Percentiles rank a stretch among this genome's conserved stretches.
phyloP scores from a whole-genome alignment of 2,113 vertebrate genomes.

The Empidonax alnorum region DNA sequence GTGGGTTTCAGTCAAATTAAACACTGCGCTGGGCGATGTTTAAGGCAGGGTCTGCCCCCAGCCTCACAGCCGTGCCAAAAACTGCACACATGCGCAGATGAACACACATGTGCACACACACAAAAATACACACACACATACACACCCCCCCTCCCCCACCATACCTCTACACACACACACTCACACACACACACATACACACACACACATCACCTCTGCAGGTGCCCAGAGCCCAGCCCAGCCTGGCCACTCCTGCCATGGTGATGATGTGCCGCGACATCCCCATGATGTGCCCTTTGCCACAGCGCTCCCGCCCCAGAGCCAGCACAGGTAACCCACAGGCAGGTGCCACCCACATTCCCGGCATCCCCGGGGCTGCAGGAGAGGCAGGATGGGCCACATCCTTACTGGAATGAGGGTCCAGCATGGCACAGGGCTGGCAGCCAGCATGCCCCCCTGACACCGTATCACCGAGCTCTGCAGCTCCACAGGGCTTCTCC shows the following conservation, averaged over 20 bases:
- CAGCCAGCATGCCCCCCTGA: not conserved
- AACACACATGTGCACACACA: fast-evolving
- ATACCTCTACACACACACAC: too few relatives aligned
- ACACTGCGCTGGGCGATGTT: not conserved
- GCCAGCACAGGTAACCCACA: fast-evolving
- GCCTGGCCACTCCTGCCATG: fast-evolving
- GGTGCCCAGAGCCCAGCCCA: not conserved
- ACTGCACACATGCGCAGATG: fast-evolving
- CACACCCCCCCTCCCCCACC: too few relatives aligned
- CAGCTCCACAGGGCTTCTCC: not conserved
- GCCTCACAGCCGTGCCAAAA: not conserved
- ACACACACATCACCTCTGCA: not conserved
- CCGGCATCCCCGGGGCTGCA: fast-evolving
- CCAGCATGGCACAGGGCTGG: not conserved
- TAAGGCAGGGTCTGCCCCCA: not conserved
- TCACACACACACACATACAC: not conserved
- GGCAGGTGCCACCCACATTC: fast-evolving
- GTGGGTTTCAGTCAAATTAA: conserved; percentile 59
- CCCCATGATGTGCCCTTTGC: not conserved
- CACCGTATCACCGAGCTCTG: fast-evolving
- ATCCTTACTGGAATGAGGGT: not conserved
- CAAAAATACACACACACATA: too few relatives aligned
- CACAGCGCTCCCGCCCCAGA: fast-evolving
- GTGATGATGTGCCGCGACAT: fast-evolving
- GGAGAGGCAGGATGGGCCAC: not conserved